Percentiles rank a stretch among this genome's conserved stretches.
Evolutionary conservation across 2,888 invertebrate species (phyloP).

Genomic region (Melinaea marsaeus): DNA sequence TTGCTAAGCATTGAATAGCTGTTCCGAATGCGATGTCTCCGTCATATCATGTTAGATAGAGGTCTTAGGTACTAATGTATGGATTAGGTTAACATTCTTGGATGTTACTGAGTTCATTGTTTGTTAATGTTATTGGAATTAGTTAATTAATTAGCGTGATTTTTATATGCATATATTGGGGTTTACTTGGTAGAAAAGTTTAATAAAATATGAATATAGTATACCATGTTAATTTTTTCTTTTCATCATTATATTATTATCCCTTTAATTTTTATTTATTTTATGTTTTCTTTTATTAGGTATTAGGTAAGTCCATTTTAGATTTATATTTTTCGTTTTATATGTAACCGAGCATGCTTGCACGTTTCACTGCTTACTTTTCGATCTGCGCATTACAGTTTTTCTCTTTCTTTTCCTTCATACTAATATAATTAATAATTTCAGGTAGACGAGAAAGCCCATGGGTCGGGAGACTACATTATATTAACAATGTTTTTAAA

Average conservation of each 20-base stretch:
- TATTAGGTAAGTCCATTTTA: conserved; percentile 55
- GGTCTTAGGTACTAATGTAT: conserved; percentile 60
- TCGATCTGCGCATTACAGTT: conserved; percentile 48
- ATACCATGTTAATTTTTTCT: conserved; percentile 53
- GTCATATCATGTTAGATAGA: conserved; percentile 62
- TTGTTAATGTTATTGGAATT: conserved; percentile 76
- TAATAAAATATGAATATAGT: conserved; percentile 72
- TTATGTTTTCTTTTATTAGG: conserved; percentile 32
- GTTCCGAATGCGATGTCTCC: conserved; percentile 64
- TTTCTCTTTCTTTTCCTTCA: conserved; percentile 66
- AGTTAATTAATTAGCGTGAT: conserved; percentile 73
- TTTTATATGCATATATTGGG: conserved; percentile 79
- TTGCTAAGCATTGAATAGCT: conserved; percentile 58
- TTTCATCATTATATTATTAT: conserved; percentile 34
- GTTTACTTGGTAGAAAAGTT: conserved; percentile 77
- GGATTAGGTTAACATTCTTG: conserved; percentile 51
- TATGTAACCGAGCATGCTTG: conserved; percentile 54
- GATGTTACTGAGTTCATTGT: conserved; percentile 66
- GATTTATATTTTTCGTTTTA: conserved; percentile 28
- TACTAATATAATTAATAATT: conserved; percentile 77
- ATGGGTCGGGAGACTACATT: conserved; percentile 74
- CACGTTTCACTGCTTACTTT: conserved; percentile 60
- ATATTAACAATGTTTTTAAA: conserved; percentile 61
- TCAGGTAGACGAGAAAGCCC: conserved; percentile 76
- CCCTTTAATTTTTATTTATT: conserved; percentile 25